Evolutionary conservation across 2,797 vertebrate genomes (phyloP).

Genomic region (Microchirus variegatus): DNA sequence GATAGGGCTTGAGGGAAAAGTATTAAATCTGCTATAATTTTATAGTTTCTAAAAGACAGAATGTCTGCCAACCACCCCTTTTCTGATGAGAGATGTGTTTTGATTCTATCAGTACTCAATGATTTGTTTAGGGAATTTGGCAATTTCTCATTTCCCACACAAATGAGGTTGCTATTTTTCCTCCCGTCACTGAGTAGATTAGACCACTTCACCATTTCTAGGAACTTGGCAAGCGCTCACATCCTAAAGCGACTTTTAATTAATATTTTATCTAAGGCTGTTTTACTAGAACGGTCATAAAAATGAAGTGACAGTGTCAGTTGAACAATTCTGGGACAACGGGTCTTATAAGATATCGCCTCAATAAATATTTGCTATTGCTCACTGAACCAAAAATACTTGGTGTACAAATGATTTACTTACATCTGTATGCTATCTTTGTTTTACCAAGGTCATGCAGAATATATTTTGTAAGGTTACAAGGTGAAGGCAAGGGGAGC

Average conservation of each 20-base stretch:
- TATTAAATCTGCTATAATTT: constrained; percentile 15
- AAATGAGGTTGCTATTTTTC: constrained; percentile 25
- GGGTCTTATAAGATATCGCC: too few relatives aligned
- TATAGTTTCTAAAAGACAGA: constrained; percentile 21
- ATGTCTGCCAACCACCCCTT: constrained; percentile 19
- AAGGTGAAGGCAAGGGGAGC: constrained; percentile 41
- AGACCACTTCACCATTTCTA: constrained; percentile 18
- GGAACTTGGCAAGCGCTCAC: constrained; percentile 13
- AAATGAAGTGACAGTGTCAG: neutral
- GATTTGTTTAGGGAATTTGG: constrained; percentile 31
- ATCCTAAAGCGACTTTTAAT: constrained; percentile 42
- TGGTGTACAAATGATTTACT: too few relatives aligned
- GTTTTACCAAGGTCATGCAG: neutral
- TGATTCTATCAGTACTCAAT: constrained; percentile 19
- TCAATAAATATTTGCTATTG: neutral
- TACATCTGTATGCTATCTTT: neutral
- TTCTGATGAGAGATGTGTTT: constrained; percentile 18
- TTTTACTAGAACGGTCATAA: constrained; percentile 40
- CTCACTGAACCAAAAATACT: neutral
- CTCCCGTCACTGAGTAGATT: constrained; percentile 5
- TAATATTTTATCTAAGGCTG: constrained; percentile 33
- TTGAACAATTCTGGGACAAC: neutral
- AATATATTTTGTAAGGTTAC: constrained; percentile 25
- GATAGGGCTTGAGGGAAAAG: constrained; percentile 20
- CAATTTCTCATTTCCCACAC: constrained; percentile 33